Conservation (phyloP, 2,797 vertebrate species). For the Pseudochaenichthys georgianus region DNA sequence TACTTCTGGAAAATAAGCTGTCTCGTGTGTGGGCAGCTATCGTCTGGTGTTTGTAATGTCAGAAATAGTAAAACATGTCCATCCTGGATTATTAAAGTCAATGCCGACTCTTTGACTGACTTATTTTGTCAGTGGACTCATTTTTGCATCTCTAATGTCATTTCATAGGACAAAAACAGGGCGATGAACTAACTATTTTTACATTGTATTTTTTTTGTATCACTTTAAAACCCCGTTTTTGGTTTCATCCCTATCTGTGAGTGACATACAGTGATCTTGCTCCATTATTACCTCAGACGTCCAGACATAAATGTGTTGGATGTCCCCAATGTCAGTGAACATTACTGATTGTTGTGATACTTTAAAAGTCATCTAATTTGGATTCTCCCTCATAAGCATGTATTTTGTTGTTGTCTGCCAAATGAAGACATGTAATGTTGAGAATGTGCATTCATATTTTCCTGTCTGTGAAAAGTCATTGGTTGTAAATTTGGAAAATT, state of each 20-base stretch:
- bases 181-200: background rate
- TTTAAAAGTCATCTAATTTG: background rate
- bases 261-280: background rate
- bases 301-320: background rate
- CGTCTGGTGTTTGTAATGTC: too few relatives aligned
- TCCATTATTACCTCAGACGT: background rate
- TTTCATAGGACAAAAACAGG: background rate
- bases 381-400: background rate
- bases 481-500: background rate
- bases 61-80: too few relatives aligned
- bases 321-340: background rate
- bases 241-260: background rate
- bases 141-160: too few relatives aligned
- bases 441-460: background rate
- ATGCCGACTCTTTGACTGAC: too few relatives aligned
- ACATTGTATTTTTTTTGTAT: background rate
- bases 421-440: slow-evolving; percentile 7
- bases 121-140: too few relatives aligned
- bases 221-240: background rate
- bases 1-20: background rate
- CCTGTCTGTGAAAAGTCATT: background rate
- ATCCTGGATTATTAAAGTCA: too few relatives aligned
- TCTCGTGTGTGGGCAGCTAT: background rate
- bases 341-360: background rate
- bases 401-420: background rate